A percentile compares a stretch with the other conserved stretches of the same genome.
These are phyloP conservation scores for Dusona sp. DNA, from an alignment of 2,888 invertebrate species.

Conservation along the genomic window DNA sequence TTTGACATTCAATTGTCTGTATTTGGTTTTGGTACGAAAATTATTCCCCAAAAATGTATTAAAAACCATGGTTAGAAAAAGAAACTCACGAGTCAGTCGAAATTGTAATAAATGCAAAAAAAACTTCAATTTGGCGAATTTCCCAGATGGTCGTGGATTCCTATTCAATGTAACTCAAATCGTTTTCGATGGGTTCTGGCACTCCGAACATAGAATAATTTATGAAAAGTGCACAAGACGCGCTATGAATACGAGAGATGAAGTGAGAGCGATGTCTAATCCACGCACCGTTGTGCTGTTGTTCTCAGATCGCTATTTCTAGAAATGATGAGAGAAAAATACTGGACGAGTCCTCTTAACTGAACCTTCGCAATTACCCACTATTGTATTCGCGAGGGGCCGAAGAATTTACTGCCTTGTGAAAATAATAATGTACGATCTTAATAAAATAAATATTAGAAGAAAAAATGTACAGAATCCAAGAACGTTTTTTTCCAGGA, in stretches of 20 bases:
- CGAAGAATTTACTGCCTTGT: slow-evolving; percentile 26
- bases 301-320: slow-evolving; percentile 58
- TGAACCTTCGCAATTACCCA: slow-evolving; percentile 26
- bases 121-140: neutral
- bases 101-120: neutral
- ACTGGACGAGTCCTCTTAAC: slow-evolving; percentile 29
- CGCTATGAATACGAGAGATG: slow-evolving; percentile 64
- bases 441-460: slow-evolving; percentile 11
- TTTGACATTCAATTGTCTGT: too few relatives aligned
- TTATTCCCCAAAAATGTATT: neutral
- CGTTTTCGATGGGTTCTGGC: slow-evolving; percentile 48
- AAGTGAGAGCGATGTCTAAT: slow-evolving; percentile 9
- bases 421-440: slow-evolving; percentile 12
- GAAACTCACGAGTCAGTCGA: neutral
- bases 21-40: neutral
- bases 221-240: slow-evolving; percentile 65
- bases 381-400: slow-evolving; percentile 18
- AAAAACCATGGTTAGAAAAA: neutral
- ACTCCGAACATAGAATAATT: slow-evolving; percentile 62
- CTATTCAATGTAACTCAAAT: slow-evolving; percentile 54
- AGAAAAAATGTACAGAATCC: neutral
- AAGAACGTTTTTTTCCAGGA: neutral
- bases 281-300: neutral
- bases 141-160: slow-evolving; percentile 50
- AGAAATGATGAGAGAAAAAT: slow-evolving; percentile 59